These are phyloP conservation scores for Coluber constrictor DNA, from an alignment of 2,797 vertebrate genomes.

Conservation along the genomic window DNA sequence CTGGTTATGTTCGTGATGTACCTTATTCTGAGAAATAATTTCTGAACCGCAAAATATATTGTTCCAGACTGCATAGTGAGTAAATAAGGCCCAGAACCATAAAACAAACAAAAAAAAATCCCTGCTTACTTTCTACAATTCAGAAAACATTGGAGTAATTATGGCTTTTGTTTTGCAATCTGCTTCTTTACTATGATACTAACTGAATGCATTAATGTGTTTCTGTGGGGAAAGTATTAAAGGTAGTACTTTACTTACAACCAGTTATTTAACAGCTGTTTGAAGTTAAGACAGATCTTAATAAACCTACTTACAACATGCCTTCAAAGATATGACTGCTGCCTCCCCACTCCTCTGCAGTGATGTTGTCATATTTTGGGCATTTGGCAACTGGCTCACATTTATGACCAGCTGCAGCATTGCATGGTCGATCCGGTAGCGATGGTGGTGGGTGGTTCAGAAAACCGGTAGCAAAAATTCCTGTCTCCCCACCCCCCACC, in stretches of 20 bases:
- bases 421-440: neutral
- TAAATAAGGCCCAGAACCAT: neutral
- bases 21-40: neutral
- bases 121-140: neutral
- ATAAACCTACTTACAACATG: neutral
- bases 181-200: neutral
- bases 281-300: neutral
- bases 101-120: neutral
- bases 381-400: neutral
- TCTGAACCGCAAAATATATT: neutral
- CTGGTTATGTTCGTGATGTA: neutral
- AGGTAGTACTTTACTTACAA: neutral
- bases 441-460: no score
- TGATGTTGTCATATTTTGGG: neutral
- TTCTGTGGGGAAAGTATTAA: neutral
- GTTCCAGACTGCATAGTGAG: neutral
- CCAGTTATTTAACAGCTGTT: neutral
- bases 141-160: neutral
- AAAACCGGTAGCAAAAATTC: no score
- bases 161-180: neutral
- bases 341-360: neutral
- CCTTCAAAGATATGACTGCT: neutral
- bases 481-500: no score
- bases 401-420: neutral
- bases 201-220: neutral